A percentile compares a stretch with the other conserved stretches of the same genome.
Evolutionary conservation across 1,140 invertebrate genomes (phyloP).

Genomic region (Gryon sp.): DNA sequence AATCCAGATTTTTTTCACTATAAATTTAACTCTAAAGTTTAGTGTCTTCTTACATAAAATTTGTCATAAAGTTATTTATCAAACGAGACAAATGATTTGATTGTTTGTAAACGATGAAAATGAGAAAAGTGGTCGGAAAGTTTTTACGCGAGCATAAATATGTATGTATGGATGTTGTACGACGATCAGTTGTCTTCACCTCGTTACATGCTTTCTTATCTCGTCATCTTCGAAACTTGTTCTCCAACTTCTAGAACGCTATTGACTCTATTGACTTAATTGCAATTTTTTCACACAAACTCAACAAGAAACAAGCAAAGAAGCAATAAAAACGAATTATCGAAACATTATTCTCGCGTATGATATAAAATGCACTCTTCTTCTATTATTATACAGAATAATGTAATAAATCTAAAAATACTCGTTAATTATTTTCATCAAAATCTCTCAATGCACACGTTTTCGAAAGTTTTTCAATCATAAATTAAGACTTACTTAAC

Average conservation of each 20-base stretch:
- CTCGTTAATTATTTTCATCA: background rate
- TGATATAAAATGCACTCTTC: too few relatives aligned
- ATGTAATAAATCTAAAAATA: background rate
- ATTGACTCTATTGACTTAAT: constrained; percentile 34
- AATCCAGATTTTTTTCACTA: too few relatives aligned
- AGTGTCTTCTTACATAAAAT: too few relatives aligned
- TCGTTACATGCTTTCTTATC: constrained; percentile 57
- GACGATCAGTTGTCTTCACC: constrained; percentile 49
- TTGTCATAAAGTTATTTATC: too few relatives aligned
- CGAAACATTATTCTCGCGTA: background rate
- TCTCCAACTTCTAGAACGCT: constrained; percentile 36
- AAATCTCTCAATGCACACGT: background rate
- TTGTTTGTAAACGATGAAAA: background rate
- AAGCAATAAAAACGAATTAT: background rate
- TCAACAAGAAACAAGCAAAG: background rate
- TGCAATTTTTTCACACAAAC: constrained; percentile 10
- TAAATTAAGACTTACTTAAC: constrained; percentile 9
- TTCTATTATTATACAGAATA: background rate
- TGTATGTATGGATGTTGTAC: constrained; percentile 29
- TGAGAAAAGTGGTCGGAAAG: background rate
- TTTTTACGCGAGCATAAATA: constrained; percentile 9
- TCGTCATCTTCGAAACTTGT: constrained; percentile 59
- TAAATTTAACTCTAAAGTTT: too few relatives aligned
- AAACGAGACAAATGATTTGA: too few relatives aligned
- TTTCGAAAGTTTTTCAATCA: constrained; percentile 6